phyloP scores from a whole-genome alignment of 2,888 invertebrate genomes.

The Chymomyza procnemis region DNA sequence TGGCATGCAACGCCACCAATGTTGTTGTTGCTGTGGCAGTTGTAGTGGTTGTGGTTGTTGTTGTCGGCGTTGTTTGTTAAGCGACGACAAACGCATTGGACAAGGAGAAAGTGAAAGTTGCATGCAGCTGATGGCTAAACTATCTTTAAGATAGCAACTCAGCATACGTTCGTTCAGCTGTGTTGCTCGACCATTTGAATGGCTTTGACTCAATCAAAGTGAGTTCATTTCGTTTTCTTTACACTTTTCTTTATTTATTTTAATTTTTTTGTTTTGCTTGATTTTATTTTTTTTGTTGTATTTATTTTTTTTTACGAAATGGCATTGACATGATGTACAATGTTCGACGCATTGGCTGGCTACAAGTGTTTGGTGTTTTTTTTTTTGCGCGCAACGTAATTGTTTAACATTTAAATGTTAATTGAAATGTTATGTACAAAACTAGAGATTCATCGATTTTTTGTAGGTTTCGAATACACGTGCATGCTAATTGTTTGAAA shows the following conservation, averaged over 20 bases:
- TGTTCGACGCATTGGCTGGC: not conserved
- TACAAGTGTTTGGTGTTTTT: not conserved
- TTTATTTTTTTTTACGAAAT: not conserved
- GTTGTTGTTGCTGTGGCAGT: not conserved
- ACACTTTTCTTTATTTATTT: not conserved
- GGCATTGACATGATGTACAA: not conserved
- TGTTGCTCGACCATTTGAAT: not conserved
- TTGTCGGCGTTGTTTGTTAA: not conserved
- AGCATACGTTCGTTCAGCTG: no score
- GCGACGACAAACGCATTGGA: not conserved
- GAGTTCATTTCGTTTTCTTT: not conserved
- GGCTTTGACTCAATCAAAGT: not conserved
- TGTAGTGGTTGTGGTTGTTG: not conserved
- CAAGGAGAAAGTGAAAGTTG: slow-evolving; percentile 48
- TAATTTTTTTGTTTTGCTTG: not conserved
- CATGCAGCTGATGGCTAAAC: slow-evolving; percentile 1
- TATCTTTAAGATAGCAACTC: not conserved
- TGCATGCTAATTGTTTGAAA: not conserved
- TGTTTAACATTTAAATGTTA: slow-evolving; percentile 41
- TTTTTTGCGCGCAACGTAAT: not conserved
- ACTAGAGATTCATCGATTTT: not conserved
- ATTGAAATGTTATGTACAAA: slow-evolving; percentile 36
- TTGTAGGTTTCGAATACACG: not conserved
- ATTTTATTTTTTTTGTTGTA: not conserved
- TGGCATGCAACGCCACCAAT: not conserved